Evolutionary conservation across 1,140 invertebrate genomes (phyloP), one percentile per base, ranked within the genome.

Genomic region (Conus ventricosus): DNA sequence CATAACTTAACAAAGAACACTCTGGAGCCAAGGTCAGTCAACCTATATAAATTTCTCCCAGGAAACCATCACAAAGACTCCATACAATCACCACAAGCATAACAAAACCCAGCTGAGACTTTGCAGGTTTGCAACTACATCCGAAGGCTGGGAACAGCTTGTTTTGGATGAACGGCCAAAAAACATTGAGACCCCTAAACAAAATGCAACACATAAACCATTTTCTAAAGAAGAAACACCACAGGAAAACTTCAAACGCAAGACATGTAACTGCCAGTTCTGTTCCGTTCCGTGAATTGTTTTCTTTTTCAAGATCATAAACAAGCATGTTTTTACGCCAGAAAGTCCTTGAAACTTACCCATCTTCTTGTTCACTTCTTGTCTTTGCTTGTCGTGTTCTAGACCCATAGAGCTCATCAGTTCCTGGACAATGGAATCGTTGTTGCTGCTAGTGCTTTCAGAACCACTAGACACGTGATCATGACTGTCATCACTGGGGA

Each of bases 351-450:
- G 51, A 53, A 17, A 81, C 80, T 53, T 0, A 53, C 80, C 81
- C 51, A 84, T 25, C 11, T 25, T 25, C 82, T 23, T 39, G 11
- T 25, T 39, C 82, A 27, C n/a, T 25, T 84, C 82, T 25, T 17
- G 27, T 39, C 11, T 1, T 53, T 27, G 23, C n/a, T 63, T 17
- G 7, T n/a, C 25, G 11, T 27, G 8, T n/a, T 84, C 82, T 55
- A 15, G 20, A 55, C 82, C 63, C 5, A 53, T 17, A 13, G 82
- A 63, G 1, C 82, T 60, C 23, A 84, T 20, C 17, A 84, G 55
- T 27, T 84, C 82, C 57, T 84, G 82, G 55, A 84, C 63, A 20
- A 84, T 60, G 57, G 82, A 25, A 23, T 84, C 82, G 57, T 84
- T 84, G 57, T 84, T 55, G 39, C 78, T 80, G 78, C 51, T 53